These are phyloP conservation scores for Rhynchophorus ferrugineus DNA, from an alignment of 1,140 invertebrate genomes.

Conservation along the genomic window DNA sequence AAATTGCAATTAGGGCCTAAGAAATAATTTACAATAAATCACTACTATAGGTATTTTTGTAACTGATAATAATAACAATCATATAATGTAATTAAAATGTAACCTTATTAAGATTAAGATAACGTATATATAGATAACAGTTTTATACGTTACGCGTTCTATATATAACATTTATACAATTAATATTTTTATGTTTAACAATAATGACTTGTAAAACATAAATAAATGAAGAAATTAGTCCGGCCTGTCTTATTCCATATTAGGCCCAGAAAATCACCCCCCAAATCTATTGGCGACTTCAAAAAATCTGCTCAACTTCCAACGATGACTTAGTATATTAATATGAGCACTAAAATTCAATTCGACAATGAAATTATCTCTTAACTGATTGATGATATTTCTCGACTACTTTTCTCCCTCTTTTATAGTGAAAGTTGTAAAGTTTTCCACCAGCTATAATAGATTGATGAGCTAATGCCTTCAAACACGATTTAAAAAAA, in stretches of 20 bases:
- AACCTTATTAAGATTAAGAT: too few species aligned
- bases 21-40: too few species aligned
- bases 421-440: constrained; percentile 8
- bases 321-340: constrained; percentile 10
- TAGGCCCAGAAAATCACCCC: not conserved
- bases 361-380: constrained; percentile 12
- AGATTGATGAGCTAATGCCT: constrained; percentile 12
- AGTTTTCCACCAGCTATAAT: constrained; percentile 5
- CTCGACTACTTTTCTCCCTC: not conserved
- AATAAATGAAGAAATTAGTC: too few species aligned
- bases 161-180: too few species aligned
- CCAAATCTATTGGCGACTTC: not conserved
- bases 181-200: too few species aligned
- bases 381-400: constrained; percentile 17
- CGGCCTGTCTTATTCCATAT: not conserved
- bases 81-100: too few species aligned
- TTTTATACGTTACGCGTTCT: too few species aligned
- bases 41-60: too few species aligned
- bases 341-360: constrained; percentile 12
- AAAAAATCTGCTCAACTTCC: constrained; percentile 16
- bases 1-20: too few species aligned
- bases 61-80: too few species aligned
- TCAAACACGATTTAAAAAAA: constrained; percentile 12
- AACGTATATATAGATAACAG: too few species aligned
- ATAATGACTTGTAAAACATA: too few species aligned